These are phyloP conservation scores for Catamblyrhynchus diadema DNA, from an alignment of 2,797 vertebrate species.

Conservation along the genomic window DNA sequence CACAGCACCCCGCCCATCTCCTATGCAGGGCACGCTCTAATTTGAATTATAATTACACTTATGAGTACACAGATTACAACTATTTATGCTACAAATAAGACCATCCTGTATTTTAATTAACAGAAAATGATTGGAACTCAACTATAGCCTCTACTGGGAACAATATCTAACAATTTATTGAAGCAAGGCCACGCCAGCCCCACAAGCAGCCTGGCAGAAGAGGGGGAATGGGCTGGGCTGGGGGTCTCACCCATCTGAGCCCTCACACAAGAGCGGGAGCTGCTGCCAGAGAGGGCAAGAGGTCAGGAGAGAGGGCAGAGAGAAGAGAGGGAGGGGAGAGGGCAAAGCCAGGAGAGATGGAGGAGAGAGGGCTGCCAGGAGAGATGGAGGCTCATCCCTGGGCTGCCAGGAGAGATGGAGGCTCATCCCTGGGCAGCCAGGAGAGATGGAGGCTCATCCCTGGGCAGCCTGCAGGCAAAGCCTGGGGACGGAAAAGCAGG, in stretches of 20 bases:
- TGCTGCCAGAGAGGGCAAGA: fast-evolving
- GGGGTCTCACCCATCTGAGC: not conserved
- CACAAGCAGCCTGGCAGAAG: not conserved
- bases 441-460: not conserved
- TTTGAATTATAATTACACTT: slow-evolving; percentile 66
- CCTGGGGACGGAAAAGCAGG: not conserved
- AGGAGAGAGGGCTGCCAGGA: not conserved
- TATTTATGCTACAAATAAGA: slow-evolving; percentile 57
- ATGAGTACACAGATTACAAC: slow-evolving; percentile 52
- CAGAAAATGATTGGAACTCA: slow-evolving; percentile 56
- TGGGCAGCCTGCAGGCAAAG: not conserved
- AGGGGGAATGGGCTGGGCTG: not conserved
- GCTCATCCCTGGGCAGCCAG: not conserved
- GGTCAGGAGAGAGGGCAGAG: not conserved
- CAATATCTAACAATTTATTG: slow-evolving; percentile 46
- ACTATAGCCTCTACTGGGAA: slow-evolving; percentile 38
- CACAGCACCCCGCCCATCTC: not conserved
- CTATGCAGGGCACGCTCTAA: slow-evolving; percentile 20
- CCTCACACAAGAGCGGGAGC: not conserved
- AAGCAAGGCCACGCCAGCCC: not conserved
- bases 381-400: no score
- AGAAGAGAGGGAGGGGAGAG: not conserved
- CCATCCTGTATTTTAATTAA: slow-evolving; percentile 64
- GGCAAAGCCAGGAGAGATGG: not conserved
- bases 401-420: not conserved